Conservation (phyloP, 2,888 invertebrate genomes). For the Julus scandinavius region DNA sequence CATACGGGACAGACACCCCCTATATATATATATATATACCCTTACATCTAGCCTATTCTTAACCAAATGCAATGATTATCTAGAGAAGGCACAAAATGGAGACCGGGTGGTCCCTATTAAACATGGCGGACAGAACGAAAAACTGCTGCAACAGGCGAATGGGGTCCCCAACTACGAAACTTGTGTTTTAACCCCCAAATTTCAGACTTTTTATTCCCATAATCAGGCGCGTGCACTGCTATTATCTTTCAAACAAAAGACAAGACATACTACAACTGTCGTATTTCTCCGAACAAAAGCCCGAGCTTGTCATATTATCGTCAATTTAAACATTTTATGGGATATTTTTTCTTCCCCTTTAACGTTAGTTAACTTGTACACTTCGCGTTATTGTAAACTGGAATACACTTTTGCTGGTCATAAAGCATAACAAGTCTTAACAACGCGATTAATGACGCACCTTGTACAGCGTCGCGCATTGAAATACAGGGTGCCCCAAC, state of each 20-base stretch:
- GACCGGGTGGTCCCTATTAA: constrained; percentile 33
- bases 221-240: neutral
- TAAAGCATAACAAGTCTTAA: no score
- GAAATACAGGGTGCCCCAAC: no score
- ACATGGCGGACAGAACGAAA: neutral
- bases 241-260: neutral
- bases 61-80: constrained; percentile 25
- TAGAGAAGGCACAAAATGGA: neutral
- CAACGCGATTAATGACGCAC: no score
- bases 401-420: no score
- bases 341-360: no score
- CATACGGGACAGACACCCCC: neutral
- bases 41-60: neutral
- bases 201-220: neutral
- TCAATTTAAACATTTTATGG: no score
- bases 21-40: no score
- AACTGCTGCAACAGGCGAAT: neutral
- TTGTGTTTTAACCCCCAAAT: neutral
- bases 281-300: neutral
- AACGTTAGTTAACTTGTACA: no score
- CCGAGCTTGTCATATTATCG: neutral
- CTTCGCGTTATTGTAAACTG: no score
- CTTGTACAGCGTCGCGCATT: no score
- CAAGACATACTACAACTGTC: neutral
- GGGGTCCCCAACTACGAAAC: neutral